Evolutionary conservation across 2,888 invertebrate genomes (phyloP), one percentile per base, ranked within the genome.

Genomic region (Sinelater perroti): DNA sequence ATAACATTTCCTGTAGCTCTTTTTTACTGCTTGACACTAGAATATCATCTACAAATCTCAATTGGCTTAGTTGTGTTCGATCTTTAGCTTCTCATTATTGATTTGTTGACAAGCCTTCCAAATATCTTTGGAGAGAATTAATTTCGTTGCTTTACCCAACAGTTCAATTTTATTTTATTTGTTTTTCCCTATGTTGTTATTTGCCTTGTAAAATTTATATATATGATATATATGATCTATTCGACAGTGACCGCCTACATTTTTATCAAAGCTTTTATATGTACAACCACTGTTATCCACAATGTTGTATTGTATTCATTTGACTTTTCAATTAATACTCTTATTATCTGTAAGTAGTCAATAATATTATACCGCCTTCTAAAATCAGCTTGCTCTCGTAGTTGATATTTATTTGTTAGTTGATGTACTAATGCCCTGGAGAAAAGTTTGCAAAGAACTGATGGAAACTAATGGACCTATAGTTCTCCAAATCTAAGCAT

Each of bases 41-140:
- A 1, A 40, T n/a, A 40, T 40, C 21, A 40, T 40, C 40, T 4
- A 21, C 40, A 16, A 40, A 40, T 10, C 40, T n/a, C 6, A 20
- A 11, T n/a, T n/a, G n/a, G n/a, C n/a, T n/a, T n/a, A n/a, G n/a
- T n/a, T n/a, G n/a, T n/a, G n/a, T n/a, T n/a, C n/a, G n/a, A 30
- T 30, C 30, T 8, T 4, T 30, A 30, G 8, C 30, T 8, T 30
- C 30, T 11, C 30, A 30, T 30, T 30, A n/a, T 30, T 3, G 30
- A 30, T n/a, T n/a, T n/a, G n/a, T n/a, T n/a, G n/a, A n/a, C n/a
- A n/a, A n/a, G 30, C 11, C 30, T 30, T 30, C 30, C 11, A 30
- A 30, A 30, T 30, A 30, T 4, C 24, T 24, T 24, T 24, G 24
- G 24, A 24, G 24, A 24, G 24, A 24, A 7, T 8, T 4, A 24